Base-by-base conservation (phyloP, 2,797 vertebrate genomes). In the Oreochromis mossambicus region DNA sequence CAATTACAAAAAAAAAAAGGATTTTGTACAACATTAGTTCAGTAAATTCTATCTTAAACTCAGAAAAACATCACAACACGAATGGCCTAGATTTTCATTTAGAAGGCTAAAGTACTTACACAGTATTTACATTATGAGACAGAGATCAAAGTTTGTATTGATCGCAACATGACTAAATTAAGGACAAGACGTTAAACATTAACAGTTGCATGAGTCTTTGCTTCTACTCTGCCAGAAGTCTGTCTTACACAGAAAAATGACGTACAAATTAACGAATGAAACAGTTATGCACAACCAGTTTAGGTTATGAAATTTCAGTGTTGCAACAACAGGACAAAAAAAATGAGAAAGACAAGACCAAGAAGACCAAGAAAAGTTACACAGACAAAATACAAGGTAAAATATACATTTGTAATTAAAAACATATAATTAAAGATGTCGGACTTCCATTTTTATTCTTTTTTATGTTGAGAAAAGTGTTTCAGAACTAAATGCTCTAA, bases 201-300 rank as follows among this genome's bases (percentile, higher is more conserved):
- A 50, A 19, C 48, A 50, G 38, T 68, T 7, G 5, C n/a, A 19
- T 19, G 46, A 10, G 63, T 24, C 21, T 68, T 68, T 68, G 63
- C 63, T 15, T 41, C 36, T 68, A 6, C 21, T 41, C 8, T 0
- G 1, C 8, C 63, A 68, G 63, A 43, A 43, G 0, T 43, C 63
- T 41, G 5, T 43, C 13, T 41, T 43, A 43, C 38, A 24, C 2
- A 0, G 38, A 68, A 66, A 43, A 68, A 43, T 15, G 38, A 68
- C 5, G 0, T 21, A 10, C n/a, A 68, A 68, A 68, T 68, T 41
- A 41, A 41, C n/a, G 4, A 68, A 68, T 41, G 34, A 68, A 68
- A 68, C 63, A 24, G 24, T 43, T 68, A 41, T 43, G 36, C 63
- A 68, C 63, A 68, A 36, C 32, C 6, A 13, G 32, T 0, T 63